Evolutionary conservation across 2,797 vertebrate genomes (phyloP).

Genomic region (Streptopelia turtur): DNA sequence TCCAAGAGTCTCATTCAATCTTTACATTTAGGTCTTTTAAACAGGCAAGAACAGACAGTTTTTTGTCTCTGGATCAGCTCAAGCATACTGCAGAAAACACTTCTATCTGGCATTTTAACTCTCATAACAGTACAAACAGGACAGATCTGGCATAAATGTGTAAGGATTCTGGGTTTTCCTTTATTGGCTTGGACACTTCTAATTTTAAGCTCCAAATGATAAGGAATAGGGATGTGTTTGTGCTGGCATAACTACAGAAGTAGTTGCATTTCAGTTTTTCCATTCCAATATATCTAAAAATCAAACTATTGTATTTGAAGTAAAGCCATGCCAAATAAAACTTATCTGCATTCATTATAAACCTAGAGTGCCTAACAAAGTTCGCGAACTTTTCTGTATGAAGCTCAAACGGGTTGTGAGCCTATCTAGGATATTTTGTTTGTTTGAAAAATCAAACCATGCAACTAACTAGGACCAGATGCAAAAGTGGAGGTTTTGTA

Average conservation of each 20-base stretch:
- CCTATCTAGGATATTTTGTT: background rate
- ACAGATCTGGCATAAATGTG: background rate
- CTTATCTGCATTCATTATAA: background rate
- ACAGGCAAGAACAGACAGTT: background rate
- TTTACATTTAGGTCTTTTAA: background rate
- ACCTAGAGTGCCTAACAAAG: background rate
- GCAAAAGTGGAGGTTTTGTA: background rate
- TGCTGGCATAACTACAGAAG: conserved; percentile 25
- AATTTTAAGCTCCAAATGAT: background rate
- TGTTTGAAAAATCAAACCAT: background rate
- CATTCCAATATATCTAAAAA: background rate
- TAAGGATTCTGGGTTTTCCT: background rate
- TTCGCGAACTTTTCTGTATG: background rate
- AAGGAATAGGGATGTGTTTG: background rate
- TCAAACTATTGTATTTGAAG: background rate
- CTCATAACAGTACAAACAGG: background rate
- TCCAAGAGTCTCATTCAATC: background rate
- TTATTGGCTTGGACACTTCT: background rate
- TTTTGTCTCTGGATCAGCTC: background rate
- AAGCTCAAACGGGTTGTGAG: background rate
- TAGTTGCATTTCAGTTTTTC: conserved; percentile 12
- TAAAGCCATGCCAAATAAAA: background rate
- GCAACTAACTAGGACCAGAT: background rate
- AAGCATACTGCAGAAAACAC: background rate
- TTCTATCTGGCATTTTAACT: background rate